Evolutionary conservation across 2,797 vertebrate genomes (phyloP), one percentile per base, ranked within the genome.

Genomic region (Eulemur rubriventer): DNA sequence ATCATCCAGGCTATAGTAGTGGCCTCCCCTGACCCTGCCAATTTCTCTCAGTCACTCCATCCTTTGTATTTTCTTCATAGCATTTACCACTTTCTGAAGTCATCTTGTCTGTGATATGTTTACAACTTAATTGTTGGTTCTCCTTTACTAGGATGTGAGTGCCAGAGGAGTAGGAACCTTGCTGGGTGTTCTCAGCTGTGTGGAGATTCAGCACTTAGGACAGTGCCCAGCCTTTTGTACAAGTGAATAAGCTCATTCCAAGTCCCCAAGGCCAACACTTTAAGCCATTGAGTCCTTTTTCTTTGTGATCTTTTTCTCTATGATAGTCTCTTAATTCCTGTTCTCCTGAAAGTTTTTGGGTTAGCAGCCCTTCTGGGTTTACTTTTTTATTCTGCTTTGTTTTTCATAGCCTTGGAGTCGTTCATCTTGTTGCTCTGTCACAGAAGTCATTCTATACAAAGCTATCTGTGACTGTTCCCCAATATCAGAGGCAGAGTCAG

Each of bases 381-480:
- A 81, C 61, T 80, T 91, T 59, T 84, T 48, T 69, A 17, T 22
- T 52, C 35, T 33, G 22, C 63, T 89, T 94, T 85, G 65, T 75
- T 85, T 92, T 70, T 75, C 82, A 75, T 43, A 85, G 67, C 0
- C 82, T 87, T 96, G 94, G 57, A 67, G 90, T 97, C 96, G 17
- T 89, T 16, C 30, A 90, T 97, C 79, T 91, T 87, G 94, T 95
- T 96, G 59, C 57, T 97, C 55, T 97, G 93, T 92, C 89, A 89
- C 87, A 90, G 97, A 97, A 98, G 79, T 88, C 65, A 90, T 96
- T 98, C 96, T 67, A 78, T 61, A 76, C 96, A 96, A 69, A 96
- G 57, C 92, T 96, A 97, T 98, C 97, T 96, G 93, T 85, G 97
- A 75, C 65, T 97, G 96, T 97, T 98, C 95, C 97, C 97, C 88